These are phyloP conservation scores for Gortyna flavago DNA, from an alignment of 2,888 invertebrate species.

Conservation along the genomic window DNA sequence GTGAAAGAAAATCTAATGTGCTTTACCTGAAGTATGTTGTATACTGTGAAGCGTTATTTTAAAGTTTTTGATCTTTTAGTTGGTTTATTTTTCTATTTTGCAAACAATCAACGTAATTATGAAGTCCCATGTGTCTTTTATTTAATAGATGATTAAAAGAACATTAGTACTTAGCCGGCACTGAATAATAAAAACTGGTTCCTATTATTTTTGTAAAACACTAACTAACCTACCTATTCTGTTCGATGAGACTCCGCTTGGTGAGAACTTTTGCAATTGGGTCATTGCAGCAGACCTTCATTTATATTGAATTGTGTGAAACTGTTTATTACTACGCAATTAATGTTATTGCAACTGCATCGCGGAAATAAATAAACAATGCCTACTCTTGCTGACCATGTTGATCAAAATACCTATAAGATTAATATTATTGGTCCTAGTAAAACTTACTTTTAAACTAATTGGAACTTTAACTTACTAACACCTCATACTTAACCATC, in stretches of 20 bases:
- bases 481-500: not conserved
- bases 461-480: not conserved
- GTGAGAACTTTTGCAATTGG: slow-evolving; percentile 2
- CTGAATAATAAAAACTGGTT: not conserved
- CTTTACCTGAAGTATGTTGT: not conserved
- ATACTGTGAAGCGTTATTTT: not conserved
- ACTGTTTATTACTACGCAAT: not conserved
- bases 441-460: not conserved
- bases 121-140: not conserved
- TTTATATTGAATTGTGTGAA: not conserved
- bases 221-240: not conserved
- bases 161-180: not conserved
- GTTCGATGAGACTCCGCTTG: not conserved
- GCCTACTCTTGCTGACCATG: not conserved
- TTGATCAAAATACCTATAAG: not conserved
- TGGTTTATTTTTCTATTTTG: not conserved
- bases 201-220: not conserved
- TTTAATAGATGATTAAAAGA: not conserved
- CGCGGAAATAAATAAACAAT: not conserved
- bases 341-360: no score
- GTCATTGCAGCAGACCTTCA: not conserved
- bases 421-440: not conserved
- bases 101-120: not conserved
- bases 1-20: not conserved
- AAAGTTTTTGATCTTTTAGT: not conserved